These are phyloP conservation scores for Tilapia sparmanii DNA, from an alignment of 2,113 vertebrate genomes.

Conservation along the genomic window DNA sequence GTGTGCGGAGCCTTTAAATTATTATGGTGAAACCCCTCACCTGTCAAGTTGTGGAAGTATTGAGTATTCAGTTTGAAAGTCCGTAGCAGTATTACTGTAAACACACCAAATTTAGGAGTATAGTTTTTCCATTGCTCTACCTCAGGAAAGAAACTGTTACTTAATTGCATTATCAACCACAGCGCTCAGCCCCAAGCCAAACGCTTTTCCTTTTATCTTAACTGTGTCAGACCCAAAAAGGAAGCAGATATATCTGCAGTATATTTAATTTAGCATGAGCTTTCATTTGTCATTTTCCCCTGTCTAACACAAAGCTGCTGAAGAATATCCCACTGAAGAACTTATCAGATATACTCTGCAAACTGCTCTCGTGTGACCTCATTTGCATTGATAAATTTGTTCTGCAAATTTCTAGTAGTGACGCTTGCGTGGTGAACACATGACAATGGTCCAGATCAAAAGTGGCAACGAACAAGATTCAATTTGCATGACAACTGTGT, in stretches of 20 bases:
- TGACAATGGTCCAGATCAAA: not conserved
- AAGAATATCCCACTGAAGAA: not conserved
- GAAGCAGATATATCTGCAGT: not conserved
- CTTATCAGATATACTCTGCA: not conserved
- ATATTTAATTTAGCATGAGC: not conserved
- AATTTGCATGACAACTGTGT: constrained; percentile 20
- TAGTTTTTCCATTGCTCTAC: not conserved
- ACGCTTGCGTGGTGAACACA: not conserved
- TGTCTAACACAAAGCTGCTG: not conserved
- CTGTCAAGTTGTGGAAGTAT: not conserved
- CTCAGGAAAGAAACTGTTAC: not conserved
- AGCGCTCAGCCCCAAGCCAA: not conserved
- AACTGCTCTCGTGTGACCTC: not conserved
- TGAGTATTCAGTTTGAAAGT: not conserved
- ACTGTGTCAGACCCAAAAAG: not conserved
- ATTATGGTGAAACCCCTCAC: not conserved
- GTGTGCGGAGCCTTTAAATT: accelerated
- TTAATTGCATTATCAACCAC: not conserved
- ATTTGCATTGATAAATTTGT: not conserved
- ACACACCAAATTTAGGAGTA: not conserved
- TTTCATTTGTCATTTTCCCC: not conserved
- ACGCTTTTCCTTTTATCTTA: not conserved
- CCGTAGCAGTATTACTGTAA: accelerated
- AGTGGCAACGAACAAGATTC: not conserved
- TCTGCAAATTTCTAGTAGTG: not conserved